Conservation (phyloP, 2,888 invertebrate genomes). For the Leptopilina myrica region DNA sequence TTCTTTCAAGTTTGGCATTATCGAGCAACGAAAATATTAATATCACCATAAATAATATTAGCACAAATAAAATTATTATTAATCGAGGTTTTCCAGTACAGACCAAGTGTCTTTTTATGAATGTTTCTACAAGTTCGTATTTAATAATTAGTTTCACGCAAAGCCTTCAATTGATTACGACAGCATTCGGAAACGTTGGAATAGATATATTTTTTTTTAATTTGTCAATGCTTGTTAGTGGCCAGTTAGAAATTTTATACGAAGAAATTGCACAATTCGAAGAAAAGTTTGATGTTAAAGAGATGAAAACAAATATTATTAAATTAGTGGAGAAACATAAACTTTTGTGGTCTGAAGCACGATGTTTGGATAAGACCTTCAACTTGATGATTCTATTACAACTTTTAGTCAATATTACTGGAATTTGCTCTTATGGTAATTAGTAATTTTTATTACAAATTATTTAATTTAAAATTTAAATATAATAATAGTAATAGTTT, state of each 20-base stretch:
- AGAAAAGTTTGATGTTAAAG: not conserved
- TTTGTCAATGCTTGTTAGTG: conserved; percentile 69
- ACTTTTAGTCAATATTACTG: conserved; percentile 48
- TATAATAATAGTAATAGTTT: too few relatives aligned
- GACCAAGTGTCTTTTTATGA: not conserved
- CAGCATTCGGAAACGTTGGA: conserved; percentile 56
- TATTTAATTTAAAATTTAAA: too few relatives aligned
- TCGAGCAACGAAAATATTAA: too few relatives aligned
- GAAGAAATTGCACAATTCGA: conserved; percentile 56
- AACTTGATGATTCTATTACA: conserved; percentile 54
- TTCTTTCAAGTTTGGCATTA: not conserved
- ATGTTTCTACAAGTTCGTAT: not conserved
- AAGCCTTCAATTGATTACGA: not conserved
- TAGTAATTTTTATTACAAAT: conserved; percentile 25
- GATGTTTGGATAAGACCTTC: conserved; percentile 51
- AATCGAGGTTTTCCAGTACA: not conserved
- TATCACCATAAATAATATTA: not conserved
- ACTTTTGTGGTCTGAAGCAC: conserved; percentile 50
- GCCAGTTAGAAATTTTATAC: conserved; percentile 68
- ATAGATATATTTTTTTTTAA: conserved; percentile 68
- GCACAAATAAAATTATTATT: not conserved
- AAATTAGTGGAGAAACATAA: conserved; percentile 53
- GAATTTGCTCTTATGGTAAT: conserved; percentile 54
- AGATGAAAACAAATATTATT: conserved; percentile 39
- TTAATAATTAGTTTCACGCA: not conserved